Conservation (phyloP, 2,113 vertebrate species). For the Otolemur garnettii region DNA sequence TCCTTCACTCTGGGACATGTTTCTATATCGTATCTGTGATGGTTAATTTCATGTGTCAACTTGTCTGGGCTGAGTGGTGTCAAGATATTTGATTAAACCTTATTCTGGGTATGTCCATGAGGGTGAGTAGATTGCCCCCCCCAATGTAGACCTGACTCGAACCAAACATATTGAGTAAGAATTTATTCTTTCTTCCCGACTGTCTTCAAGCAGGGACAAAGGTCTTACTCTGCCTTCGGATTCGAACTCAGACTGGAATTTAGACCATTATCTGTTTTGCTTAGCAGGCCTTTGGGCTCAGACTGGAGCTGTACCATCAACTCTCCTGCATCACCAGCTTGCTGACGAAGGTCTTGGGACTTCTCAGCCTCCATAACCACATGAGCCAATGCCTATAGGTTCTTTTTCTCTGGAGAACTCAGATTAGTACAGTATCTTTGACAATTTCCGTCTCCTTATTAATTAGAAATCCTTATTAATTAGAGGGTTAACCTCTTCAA, state of each 20-base stretch:
- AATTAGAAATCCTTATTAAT: slow-evolving; percentile 24
- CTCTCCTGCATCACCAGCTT: background rate
- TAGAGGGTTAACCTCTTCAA: background rate
- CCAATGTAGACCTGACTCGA: background rate
- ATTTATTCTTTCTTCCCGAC: background rate
- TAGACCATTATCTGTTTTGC: background rate
- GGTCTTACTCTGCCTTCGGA: background rate
- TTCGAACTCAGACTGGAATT: background rate
- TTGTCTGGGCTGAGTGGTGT: background rate
- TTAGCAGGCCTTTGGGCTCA: background rate
- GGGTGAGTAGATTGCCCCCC: background rate
- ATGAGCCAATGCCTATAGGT: background rate
- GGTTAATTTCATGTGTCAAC: background rate
- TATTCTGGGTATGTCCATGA: background rate
- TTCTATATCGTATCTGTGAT: background rate
- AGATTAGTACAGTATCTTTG: background rate
- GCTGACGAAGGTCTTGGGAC: background rate
- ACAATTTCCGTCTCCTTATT: background rate
- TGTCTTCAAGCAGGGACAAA: background rate
- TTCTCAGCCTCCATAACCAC: background rate
- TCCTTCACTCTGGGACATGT: background rate
- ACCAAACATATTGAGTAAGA: background rate
- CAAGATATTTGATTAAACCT: background rate
- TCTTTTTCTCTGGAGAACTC: background rate
- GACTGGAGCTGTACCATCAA: background rate